Evolutionary conservation across 2,797 vertebrate genomes (phyloP), one percentile per base, ranked within the genome.

Genomic region (Eleutherodactylus coqui): DNA sequence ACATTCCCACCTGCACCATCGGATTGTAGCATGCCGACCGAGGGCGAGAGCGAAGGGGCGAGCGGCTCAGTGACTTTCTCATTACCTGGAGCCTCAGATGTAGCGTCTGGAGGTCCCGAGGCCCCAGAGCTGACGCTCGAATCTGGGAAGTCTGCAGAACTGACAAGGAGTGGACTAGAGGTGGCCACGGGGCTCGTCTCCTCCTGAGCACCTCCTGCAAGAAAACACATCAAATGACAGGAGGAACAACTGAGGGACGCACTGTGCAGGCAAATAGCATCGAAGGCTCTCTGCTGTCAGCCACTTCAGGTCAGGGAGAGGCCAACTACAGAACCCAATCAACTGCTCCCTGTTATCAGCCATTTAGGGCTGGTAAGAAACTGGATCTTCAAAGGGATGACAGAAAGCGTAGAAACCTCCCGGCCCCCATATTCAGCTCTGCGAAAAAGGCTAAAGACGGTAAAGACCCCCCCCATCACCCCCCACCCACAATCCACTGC

Each of bases 171-270:
- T 4, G 19, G 1, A 4, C 29, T 10, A 0, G 34, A 29, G 29
- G 27, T 8, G 45, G n/a, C n/a, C 5, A 19, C 45, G 11, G 0
- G 69, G 62, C n/a, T 45, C 0, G 34, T 5, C 9, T 8, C 17
- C 24, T 84, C 73, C 85, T 90, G 88, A 43, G 89, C 89, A 29
- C 62, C 77, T 89, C 89, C 93, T 93, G 0, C 29, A 1, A 62
- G 88, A 89, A 0, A 90, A 29, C 17, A 27, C 38, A 80, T 11
- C 29, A 21, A 2, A 51, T 51, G 49, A 51, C 49, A 62, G 5
- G 60, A 62, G 60, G 11, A 1, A 14, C 4, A 17, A 21, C n/a
- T n/a, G n/a, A n/a, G n/a, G n/a, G n/a, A n/a, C n/a, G n/a, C n/a
- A n/a, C n/a, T n/a, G n/a, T n/a, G n/a, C n/a, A n/a, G n/a, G n/a